phyloP scores from a whole-genome alignment of 2,797 vertebrate genomes.

The Pipistrellus nathusii region DNA sequence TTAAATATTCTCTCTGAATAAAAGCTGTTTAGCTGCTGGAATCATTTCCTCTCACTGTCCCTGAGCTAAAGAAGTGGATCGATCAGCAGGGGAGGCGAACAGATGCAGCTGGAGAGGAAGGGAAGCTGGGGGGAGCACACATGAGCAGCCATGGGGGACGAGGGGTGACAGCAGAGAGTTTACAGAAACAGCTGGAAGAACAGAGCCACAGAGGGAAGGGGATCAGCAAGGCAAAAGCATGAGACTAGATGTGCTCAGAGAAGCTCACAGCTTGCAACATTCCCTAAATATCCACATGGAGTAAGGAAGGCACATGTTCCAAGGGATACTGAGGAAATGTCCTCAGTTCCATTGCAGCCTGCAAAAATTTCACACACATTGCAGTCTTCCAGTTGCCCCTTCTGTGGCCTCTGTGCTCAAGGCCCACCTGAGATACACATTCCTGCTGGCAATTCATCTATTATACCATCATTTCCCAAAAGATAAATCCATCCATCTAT shows the following conservation, averaged over 20 bases:
- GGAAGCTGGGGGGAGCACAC: slow-evolving; percentile 64
- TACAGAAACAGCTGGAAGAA: slow-evolving; percentile 77
- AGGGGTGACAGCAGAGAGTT: slow-evolving; percentile 68
- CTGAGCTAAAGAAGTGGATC: slow-evolving; percentile 76
- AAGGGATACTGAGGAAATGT: background rate
- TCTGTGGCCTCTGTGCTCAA: slow-evolving; percentile 44
- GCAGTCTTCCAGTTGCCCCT: slow-evolving; percentile 19
- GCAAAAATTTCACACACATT: slow-evolving; percentile 38
- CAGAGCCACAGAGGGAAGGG: slow-evolving; percentile 55
- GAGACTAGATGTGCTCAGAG: slow-evolving; percentile 68
- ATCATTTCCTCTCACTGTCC: slow-evolving; percentile 69
- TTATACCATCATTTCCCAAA: slow-evolving; percentile 30
- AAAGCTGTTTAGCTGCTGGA: slow-evolving; percentile 68
- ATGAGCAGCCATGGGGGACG: slow-evolving; percentile 79
- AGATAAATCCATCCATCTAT: slow-evolving; percentile 21
- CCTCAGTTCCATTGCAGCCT: slow-evolving; percentile 20
- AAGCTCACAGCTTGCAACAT: slow-evolving; percentile 67
- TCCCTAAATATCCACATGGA: slow-evolving; percentile 41
- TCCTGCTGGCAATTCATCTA: background rate
- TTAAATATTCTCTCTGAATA: slow-evolving; percentile 77
- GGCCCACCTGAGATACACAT: slow-evolving; percentile 24
- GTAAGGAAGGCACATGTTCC: slow-evolving; percentile 39
- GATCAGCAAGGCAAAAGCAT: slow-evolving; percentile 60
- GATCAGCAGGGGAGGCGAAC: slow-evolving; percentile 78
- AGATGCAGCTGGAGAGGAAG: slow-evolving; percentile 82